Base-by-base conservation (phyloP, 2,888 invertebrate species). In the Spodoptera picta region DNA sequence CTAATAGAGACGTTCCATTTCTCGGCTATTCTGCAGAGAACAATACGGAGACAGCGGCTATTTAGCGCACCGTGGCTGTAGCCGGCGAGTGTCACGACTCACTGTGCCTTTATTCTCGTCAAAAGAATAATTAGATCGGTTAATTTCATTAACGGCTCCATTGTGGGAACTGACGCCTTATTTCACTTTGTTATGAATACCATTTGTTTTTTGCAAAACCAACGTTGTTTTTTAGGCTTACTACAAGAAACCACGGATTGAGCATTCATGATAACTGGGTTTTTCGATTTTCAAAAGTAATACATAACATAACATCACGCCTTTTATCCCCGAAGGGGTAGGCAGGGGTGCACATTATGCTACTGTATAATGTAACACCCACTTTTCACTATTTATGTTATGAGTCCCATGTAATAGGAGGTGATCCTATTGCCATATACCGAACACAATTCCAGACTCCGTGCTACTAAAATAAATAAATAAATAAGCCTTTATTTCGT, bases 51-150 rank as follows among this genome's bases (percentile, higher is more conserved):
- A 56, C 47, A 67, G 61, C 55, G 52, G 47, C 48, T 73, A 70
- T 71, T 63, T 61, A 67, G 49, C 48, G 53, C 66, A 67, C 59
- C 45, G 62, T 47, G 36, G 9, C 7, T 27, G 27, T 27, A 9
- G 36, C 68, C 53, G 53, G 60, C 53, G 54, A 75, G 69, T 77
- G 74, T 80, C 71, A 72, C 67, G 72, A 49, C 48, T 60, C 54
- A 49, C 59, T 63, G 57, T 67, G 69, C 69, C 60, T 70, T 75
- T 77, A 67, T 73, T 68, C 60, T 62, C 57, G 60, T 74, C 73
- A 69, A 88, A 88, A 86, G 88, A 90, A 89, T 90, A 91, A 92
- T 92, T 87, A 88, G 84, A 83, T 85, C 84, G 80, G 89, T 86
- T 90, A 91, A 91, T 88, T 86, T 83, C 83, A 87, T 90, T 89